A percentile compares a stretch with the other conserved stretches of the same genome.
phyloP scores from a whole-genome alignment of 2,888 invertebrate species.

The Campoplex capitator region DNA sequence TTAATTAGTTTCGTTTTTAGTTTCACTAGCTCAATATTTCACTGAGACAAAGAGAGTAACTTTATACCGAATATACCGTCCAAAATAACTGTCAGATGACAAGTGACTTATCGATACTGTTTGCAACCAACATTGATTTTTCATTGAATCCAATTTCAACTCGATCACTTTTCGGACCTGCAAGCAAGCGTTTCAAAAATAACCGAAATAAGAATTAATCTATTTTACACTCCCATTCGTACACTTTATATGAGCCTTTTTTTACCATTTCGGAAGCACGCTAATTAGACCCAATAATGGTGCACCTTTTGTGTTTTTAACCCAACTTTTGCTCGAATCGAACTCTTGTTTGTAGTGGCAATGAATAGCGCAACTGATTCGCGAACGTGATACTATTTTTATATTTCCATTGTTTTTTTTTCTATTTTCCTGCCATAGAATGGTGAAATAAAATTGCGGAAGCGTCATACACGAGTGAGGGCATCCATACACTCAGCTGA shows the following conservation, averaged over 20 bases:
- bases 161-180: background rate
- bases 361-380: slow-evolving; percentile 20
- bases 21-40: background rate
- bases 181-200: background rate
- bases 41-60: background rate
- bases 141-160: background rate
- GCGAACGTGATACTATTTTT: slow-evolving; percentile 20
- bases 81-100: background rate
- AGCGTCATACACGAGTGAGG: slow-evolving; percentile 27
- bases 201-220: background rate
- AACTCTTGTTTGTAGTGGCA: background rate
- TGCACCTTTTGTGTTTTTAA: background rate
- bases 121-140: background rate
- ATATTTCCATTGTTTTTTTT: slow-evolving; percentile 17
- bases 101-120: background rate
- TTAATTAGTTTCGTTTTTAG: background rate
- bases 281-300: background rate
- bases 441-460: slow-evolving; percentile 43
- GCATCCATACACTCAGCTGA: slow-evolving; percentile 36
- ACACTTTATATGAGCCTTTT: background rate
- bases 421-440: background rate
- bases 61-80: too few relatives aligned
- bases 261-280: background rate
- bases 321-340: background rate
- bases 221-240: background rate